Base-by-base conservation (phyloP, 2,888 invertebrate species). In the Sympetrum striolatum region DNA sequence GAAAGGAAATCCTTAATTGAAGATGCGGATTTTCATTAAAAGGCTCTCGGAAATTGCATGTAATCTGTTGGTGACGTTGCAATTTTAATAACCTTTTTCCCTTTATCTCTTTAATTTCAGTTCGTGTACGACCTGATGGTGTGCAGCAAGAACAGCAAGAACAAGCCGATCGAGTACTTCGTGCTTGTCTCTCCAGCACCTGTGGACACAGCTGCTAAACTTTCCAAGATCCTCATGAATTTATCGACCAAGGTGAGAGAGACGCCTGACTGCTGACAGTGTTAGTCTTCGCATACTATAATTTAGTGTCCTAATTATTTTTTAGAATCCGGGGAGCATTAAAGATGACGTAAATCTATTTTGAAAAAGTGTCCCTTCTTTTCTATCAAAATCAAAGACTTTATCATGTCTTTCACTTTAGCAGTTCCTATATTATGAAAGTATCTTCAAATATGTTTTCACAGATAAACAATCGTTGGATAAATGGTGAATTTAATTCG, bases 91-190 rank as follows among this genome's bases (percentile, higher is more conserved):
- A 31, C 73, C 22, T 73, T 73, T 73, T 31, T 4, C 73, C 31
- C 14, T 12, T 73, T 90, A 79, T 31, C 31, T 90, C 81, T 90
- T 90, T 91, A 90, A 79, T 93, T 93, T 81, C 93, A 96, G 95
- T 99, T 99, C 94, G 98, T 99, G 90, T 99, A 99, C 94, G 99
- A 99, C 94, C 95, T 99, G 93, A 99, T 99, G 98, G 97, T 99
- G 64, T 98, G 98, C 94, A 98, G 98, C 39, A 99, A 99, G 94
- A 98, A 98, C 94, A 96, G 98, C 94, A 97, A 98, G 93, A 99
- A 99, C 94, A 97, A 98, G 93, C 99, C 99, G 0, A 98, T 99
- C 91, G 98, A 99, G 93, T 99, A 99, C 94, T 99, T 99, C 94
- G 97, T 99, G 44, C 95, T 99, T 91, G 98, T 99, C n/a, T 99